Percentiles rank a stretch among this genome's conserved stretches.
phyloP scores from a whole-genome alignment of 2,113 vertebrate species.

The Sus scrofa region T2T-Sscrofa CM000828.6:66774001-66774500 shows the following conservation, averaged over 20 bases:
- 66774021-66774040: not conserved
- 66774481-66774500: not conserved
- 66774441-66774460: not conserved
- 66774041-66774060: not conserved
- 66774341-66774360: not conserved
- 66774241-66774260: not conserved
- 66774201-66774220: constrained; percentile 36
- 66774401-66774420: not conserved
- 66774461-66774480: not conserved
- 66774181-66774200: not conserved
- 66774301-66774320: not conserved
- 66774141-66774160: not conserved
- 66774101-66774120: too few species aligned
- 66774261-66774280: not conserved
- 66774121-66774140: not conserved
- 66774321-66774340: not conserved
- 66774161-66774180: not conserved
- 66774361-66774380: not conserved
- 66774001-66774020: not conserved
- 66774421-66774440: not conserved
- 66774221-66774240: not conserved
- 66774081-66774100: not conserved
- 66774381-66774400: not conserved
- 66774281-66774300: not conserved
- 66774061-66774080: not conserved